Percentiles rank a stretch among this genome's conserved stretches.
phyloP scores from a whole-genome alignment of 1,140 invertebrate species.

The Papilio aristodemus region DNA sequence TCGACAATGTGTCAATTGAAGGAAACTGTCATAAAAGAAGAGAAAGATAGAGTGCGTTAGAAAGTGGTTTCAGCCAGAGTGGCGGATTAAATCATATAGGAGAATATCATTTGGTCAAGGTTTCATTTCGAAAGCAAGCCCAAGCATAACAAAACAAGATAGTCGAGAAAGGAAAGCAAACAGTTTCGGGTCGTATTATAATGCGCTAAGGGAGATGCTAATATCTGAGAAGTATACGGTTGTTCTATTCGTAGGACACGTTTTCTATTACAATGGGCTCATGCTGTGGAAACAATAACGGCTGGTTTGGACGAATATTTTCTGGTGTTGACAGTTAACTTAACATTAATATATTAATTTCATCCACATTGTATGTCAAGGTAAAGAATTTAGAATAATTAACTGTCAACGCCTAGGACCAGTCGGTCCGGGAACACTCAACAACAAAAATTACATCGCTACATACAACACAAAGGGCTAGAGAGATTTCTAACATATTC shows the following conservation, averaged over 20 bases:
- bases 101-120: conserved; percentile 55
- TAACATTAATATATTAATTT: conserved; percentile 10
- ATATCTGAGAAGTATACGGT: conserved; percentile 48
- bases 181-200: conserved; percentile 54
- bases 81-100: conserved; percentile 52
- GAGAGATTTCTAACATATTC: conserved; percentile 71
- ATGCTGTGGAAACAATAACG: conserved; percentile 71
- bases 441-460: conserved; percentile 70
- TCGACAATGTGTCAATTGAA: conserved; percentile 37
- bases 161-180: conserved; percentile 64
- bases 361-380: conserved; percentile 14
- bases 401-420: conserved; percentile 71
- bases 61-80: conserved; percentile 54
- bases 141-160: conserved; percentile 69
- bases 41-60: conserved; percentile 52
- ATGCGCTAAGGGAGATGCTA: conserved; percentile 56
- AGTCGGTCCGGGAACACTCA: conserved; percentile 50
- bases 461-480: conserved; percentile 78
- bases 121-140: conserved; percentile 72
- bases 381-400: conserved; percentile 44
- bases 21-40: conserved; percentile 40
- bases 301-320: conserved; percentile 46
- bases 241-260: conserved; percentile 42
- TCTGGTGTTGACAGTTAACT: conserved; percentile 71
- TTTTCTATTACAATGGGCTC: conserved; percentile 65